Percentiles rank a stretch among this genome's conserved stretches.
Evolutionary conservation across 2,888 invertebrate genomes (phyloP).

Genomic region (Protodeltote pygarga): DNA sequence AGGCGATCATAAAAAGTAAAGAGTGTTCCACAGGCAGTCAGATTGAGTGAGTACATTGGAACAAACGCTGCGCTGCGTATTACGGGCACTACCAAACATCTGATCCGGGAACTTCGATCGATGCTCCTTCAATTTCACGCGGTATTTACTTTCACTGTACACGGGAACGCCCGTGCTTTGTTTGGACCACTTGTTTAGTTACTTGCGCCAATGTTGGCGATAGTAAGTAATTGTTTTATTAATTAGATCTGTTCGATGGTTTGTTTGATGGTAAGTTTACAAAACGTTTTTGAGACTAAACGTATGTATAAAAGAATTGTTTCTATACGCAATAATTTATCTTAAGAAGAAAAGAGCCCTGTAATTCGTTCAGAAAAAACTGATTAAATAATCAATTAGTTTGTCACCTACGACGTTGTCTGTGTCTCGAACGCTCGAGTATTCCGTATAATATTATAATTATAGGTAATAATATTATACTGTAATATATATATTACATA

Average conservation of each 20-base stretch:
- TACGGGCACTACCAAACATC: constrained; percentile 46
- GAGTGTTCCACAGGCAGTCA: constrained; percentile 27
- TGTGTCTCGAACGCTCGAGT: no score
- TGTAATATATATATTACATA: no score
- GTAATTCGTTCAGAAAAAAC: no score
- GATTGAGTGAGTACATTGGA: constrained; percentile 50
- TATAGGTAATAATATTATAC: no score
- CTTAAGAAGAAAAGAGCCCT: no score
- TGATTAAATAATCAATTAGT: no score
- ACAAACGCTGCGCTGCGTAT: constrained; percentile 41
- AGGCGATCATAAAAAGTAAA: constrained; percentile 27
- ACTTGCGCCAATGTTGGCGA: constrained; percentile 18
- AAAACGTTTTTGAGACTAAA: background rate
- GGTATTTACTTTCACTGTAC: constrained; percentile 71
- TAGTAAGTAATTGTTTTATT: constrained; percentile 13
- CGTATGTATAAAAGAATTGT: background rate
- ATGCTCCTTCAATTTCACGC: constrained; percentile 73
- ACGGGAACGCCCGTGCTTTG: constrained; percentile 44
- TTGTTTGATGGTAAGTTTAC: background rate
- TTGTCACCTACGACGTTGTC: no score
- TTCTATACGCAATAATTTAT: no score
- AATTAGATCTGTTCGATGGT: constrained; percentile 3
- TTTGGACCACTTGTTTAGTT: constrained; percentile 34
- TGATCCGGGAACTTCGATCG: constrained; percentile 60
- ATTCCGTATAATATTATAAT: no score